Evolutionary conservation across 1,140 invertebrate species (phyloP).

Genomic region (Aphaenogaster rudis): DNA sequence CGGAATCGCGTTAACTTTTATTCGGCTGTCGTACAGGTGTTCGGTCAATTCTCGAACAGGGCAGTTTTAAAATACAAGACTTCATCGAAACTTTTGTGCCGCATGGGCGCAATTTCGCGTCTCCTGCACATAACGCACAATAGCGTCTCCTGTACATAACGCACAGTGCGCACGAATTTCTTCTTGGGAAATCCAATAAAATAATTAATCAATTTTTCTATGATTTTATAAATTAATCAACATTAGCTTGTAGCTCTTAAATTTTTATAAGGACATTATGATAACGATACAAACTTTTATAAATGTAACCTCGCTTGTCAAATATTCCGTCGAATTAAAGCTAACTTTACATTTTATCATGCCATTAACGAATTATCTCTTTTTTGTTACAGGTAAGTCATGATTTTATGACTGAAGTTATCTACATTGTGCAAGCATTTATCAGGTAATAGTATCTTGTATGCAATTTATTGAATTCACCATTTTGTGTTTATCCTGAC

Average conservation of each 20-base stretch:
- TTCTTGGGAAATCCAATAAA: not conserved
- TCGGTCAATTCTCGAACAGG: conserved; percentile 34
- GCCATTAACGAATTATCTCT: conserved; percentile 28
- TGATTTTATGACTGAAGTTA: conserved; percentile 17
- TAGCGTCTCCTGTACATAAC: not conserved
- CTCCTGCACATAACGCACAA: too few species aligned
- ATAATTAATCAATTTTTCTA: conserved; percentile 2
- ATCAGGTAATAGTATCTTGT: conserved; percentile 44
- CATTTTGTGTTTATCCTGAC: conserved; percentile 5
- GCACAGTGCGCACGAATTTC: not conserved
- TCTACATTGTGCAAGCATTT: conserved; percentile 3
- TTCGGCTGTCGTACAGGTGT: conserved; percentile 4
- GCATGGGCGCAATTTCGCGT: not conserved
- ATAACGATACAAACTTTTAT: not conserved
- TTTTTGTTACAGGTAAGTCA: conserved; percentile 80
- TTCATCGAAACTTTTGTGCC: conserved; percentile 21
- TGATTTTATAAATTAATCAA: not conserved
- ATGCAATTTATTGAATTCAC: conserved; percentile 27
- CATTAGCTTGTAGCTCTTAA: not conserved
- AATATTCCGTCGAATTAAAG: not conserved
- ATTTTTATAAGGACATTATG: not conserved
- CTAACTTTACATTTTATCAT: not conserved
- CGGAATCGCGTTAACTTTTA: conserved; percentile 58
- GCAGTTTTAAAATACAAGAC: conserved; percentile 15
- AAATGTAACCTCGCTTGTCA: not conserved